Percentiles rank a stretch among this genome's conserved stretches.
phyloP scores from a whole-genome alignment of 2,888 invertebrate species.

The Arge pagana region DNA sequence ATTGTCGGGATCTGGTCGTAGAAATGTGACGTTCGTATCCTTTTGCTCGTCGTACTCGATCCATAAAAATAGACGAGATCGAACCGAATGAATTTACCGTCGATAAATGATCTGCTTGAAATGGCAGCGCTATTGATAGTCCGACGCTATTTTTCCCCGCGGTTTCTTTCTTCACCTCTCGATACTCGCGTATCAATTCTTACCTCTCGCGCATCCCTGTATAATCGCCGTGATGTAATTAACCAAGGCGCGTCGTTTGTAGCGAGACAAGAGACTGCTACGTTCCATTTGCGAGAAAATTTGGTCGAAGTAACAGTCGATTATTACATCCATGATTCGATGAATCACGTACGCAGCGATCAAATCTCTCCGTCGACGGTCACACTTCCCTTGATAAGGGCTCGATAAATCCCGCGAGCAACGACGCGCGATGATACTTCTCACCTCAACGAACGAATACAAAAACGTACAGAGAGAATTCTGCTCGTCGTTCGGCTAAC shows the following conservation, averaged over 20 bases:
- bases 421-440: not conserved
- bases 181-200: slow-evolving; percentile 6
- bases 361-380: not conserved
- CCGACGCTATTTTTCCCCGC: slow-evolving; percentile 29
- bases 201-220: slow-evolving; percentile 71
- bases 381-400: not conserved
- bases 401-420: not conserved
- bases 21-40: no score
- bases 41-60: no score
- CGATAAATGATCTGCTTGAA: no score
- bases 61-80: no score
- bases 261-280: slow-evolving; percentile 72
- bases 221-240: slow-evolving; percentile 81
- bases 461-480: not conserved
- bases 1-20: no score
- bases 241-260: slow-evolving; percentile 73
- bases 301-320: slow-evolving; percentile 79
- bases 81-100: no score
- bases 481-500: not conserved
- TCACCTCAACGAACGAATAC: slow-evolving; percentile 4
- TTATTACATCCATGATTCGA: slow-evolving; percentile 73
- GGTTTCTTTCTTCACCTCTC: not conserved
- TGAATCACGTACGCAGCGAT: not conserved
- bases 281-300: slow-evolving; percentile 74
- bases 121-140: no score